Evolutionary conservation across 2,797 vertebrate species (phyloP), one percentile per base, ranked within the genome.

Genomic region (Poeciliopsis infans): DNA sequence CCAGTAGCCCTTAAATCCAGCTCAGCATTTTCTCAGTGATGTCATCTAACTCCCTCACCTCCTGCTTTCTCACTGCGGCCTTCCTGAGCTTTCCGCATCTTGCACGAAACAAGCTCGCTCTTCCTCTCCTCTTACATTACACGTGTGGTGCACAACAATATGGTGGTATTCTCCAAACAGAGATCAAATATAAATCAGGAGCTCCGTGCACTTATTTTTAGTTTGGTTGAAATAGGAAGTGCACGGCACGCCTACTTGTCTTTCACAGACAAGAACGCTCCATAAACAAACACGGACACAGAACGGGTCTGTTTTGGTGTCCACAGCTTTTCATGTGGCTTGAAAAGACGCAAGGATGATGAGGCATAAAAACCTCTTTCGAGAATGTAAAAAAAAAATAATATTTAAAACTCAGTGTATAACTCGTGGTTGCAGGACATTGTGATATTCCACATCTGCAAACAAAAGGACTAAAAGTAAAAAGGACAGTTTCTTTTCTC

Each of bases 21-120:
- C 91, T 93, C 93, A 94, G 93, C 94, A 93, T 90, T 94, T 95
- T 95, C 91, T 87, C 82, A 86, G 80, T 92, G 94, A 95, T 92
- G 91, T 95, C 94, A 95, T 94, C 89, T 85, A 79, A 88, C 89
- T 86, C 84, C 81, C 85, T 84, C 84, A 79, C 83, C 83, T 82
- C 79, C 83, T 85, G 85, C 85, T 83, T 91, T 88, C 83, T 85
- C 88, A 11, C 86, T 86, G 85, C 55, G 73, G 89, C 87, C 85
- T 77, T 80, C 72, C 84, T 10, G 55, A 85, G 79, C 82, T 90
- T 74, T 90, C 82, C 78, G 76, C 46, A 4, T 86, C 86, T 91
- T 20, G 68, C 89, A 85, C 83, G 84, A 86, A 70, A 89, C 88
- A 88, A 83, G 74, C 85, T 87, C 59, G 7, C 79, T 28, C 39